Evolutionary conservation across 2,113 vertebrate genomes (phyloP).

Genomic region (Sinocyclocheilus grahami): DNA sequence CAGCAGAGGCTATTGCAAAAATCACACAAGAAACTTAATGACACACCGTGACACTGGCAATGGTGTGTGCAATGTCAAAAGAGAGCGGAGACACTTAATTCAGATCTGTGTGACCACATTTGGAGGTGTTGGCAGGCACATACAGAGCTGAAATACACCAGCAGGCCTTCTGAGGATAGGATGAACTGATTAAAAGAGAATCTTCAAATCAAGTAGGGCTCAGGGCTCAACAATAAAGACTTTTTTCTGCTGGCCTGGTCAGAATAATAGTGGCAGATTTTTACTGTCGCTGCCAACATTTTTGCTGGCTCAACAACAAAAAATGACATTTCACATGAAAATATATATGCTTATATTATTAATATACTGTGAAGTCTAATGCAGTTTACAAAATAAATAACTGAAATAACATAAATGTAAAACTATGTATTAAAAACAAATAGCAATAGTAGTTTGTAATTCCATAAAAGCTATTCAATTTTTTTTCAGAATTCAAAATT

Average conservation of each 20-base stretch:
- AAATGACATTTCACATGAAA: no score
- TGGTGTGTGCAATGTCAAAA: constrained; percentile 38
- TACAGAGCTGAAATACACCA: constrained; percentile 21
- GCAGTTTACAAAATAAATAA: background rate
- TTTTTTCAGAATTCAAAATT: background rate
- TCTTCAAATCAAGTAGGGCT: constrained; percentile 15
- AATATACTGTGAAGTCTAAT: background rate
- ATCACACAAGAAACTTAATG: constrained; percentile 39
- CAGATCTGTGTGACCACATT: constrained; percentile 45
- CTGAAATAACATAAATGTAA: no score
- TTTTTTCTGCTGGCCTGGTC: background rate
- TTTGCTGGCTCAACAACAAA: background rate
- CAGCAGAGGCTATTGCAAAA: constrained; percentile 35
- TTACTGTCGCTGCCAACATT: background rate
- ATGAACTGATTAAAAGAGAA: constrained; percentile 27
- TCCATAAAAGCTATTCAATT: background rate
- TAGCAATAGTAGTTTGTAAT: background rate
- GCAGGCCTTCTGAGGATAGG: constrained; percentile 8
- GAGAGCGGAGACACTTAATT: constrained; percentile 40
- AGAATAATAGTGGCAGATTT: background rate
- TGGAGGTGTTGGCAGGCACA: constrained; percentile 30
- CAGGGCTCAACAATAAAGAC: constrained; percentile 9
- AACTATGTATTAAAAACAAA: no score
- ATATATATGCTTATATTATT: background rate
- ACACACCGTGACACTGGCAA: constrained; percentile 31